These are phyloP conservation scores for Dysmachus trigonus DNA, from an alignment of 2,888 invertebrate genomes.

Conservation along the genomic window DNA sequence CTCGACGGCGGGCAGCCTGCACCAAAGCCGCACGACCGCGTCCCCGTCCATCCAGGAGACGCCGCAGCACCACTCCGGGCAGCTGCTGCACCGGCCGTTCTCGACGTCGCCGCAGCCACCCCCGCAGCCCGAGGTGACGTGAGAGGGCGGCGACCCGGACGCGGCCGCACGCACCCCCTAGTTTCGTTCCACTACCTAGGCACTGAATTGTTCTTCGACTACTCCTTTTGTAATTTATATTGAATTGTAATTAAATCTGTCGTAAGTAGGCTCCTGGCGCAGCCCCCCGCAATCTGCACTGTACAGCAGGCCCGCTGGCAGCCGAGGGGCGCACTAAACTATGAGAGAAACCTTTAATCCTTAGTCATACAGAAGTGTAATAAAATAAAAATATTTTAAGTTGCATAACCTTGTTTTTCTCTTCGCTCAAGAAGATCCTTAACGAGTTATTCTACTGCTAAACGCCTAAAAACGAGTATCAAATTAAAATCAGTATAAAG, in stretches of 20 bases:
- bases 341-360: conserved; percentile 34
- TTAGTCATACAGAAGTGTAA: conserved; percentile 38
- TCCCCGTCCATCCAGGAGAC: conserved; percentile 52
- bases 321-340: conserved; percentile 3
- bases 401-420: conserved; percentile 19
- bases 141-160: conserved; percentile 51
- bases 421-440: background rate
- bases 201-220: conserved; percentile 34
- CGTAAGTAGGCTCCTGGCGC: conserved; percentile 26
- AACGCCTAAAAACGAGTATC: no score
- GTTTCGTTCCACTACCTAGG: conserved; percentile 27
- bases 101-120: conserved; percentile 63
- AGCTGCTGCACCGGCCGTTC: conserved; percentile 62
- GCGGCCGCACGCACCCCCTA: conserved; percentile 38
- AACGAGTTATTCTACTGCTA: no score
- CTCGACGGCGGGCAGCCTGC: conserved; percentile 55
- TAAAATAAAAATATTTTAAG: conserved; percentile 38
- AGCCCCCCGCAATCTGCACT: conserved; percentile 14
- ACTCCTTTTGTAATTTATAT: conserved; percentile 23
- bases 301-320: conserved; percentile 33
- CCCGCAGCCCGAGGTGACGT: conserved; percentile 61
- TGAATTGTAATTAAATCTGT: conserved; percentile 46
- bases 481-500: no score
- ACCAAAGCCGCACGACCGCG: conserved; percentile 28
- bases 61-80: conserved; percentile 56